Base-by-base conservation (phyloP, 2,113 vertebrate species). In the Heterotis niloticus region DNA sequence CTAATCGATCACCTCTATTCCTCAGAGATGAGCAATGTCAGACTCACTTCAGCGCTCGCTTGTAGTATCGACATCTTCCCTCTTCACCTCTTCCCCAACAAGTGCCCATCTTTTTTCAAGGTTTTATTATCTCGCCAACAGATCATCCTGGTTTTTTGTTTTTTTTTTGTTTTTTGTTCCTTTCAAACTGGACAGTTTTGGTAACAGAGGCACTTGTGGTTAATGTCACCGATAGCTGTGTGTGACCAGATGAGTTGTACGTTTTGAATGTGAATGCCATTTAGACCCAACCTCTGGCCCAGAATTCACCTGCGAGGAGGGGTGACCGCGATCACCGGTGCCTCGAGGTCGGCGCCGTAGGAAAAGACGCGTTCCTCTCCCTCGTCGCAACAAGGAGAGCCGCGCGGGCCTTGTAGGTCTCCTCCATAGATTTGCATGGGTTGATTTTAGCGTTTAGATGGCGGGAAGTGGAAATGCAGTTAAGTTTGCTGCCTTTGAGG, bases 51-150 rank as follows among this genome's bases (percentile, higher is more conserved):
- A 16, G 51, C 12, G 71, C 57, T 59, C 26, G 17, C 17, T 23
- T 74, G 71, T 74, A 26, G 26, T 74, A 74, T 74, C n/a, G 71
- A 74, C 9, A 13, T 29, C 57, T 74, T 62, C 59, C 59, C 20
- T 62, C 59, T 62, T 62, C 59, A 62, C 13, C 59, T 62, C 20
- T 62, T 9, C 54, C 71, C 52, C 24, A 57, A 28, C 14, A 59
- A 74, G 52, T 23, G 44, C 54, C 51, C 57, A 57, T 74, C 23
- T n/a, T 13, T n/a, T 59, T 57, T 57, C 54, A 56, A 18, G 5
- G n/a, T 52, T 62, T 62, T 20, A 62, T 62, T 24, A 28, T 18
- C 70, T 56, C 70, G 24, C 44, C 20, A n/a, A 72, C 9, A 56
- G 24, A 74, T 62, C 59, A 62, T 62, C 20, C 11, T 4, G 20